These are phyloP conservation scores for Ginglymostoma cirratum DNA, from an alignment of 2,113 vertebrate genomes.

Conservation along the genomic window DNA sequence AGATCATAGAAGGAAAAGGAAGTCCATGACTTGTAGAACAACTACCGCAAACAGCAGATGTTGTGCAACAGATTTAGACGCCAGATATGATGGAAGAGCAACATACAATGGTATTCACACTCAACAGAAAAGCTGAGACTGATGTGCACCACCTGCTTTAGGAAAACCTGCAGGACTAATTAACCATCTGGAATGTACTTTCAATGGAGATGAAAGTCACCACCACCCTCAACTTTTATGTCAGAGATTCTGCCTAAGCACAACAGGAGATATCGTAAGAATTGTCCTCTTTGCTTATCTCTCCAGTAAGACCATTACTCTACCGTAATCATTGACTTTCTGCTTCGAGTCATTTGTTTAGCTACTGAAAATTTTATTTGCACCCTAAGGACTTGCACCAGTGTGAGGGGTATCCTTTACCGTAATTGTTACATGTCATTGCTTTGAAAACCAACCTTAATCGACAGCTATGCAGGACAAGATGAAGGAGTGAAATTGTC, in stretches of 20 bases:
- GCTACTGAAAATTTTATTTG: background rate
- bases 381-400: background rate
- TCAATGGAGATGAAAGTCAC: background rate
- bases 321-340: background rate
- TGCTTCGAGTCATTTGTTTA: background rate
- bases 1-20: background rate
- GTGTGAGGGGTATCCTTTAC: background rate
- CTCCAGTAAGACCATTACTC: background rate
- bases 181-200: constrained; percentile 19
- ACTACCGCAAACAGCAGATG: background rate
- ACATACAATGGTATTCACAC: background rate
- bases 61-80: background rate
- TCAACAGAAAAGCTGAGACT: background rate
- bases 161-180: background rate
- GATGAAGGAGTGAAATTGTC: background rate
- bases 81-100: background rate
- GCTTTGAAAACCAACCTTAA: background rate
- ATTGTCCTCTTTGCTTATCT: background rate
- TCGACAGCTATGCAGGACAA: background rate
- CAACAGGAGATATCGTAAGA: background rate
- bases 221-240: background rate
- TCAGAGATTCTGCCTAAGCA: background rate
- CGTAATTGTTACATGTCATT: background rate
- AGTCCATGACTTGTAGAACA: background rate
- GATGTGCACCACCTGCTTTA: background rate